Evolutionary conservation across 2,888 invertebrate species (phyloP), one percentile per base, ranked within the genome.

Genomic region (Agonopterix alstromeriana): DNA sequence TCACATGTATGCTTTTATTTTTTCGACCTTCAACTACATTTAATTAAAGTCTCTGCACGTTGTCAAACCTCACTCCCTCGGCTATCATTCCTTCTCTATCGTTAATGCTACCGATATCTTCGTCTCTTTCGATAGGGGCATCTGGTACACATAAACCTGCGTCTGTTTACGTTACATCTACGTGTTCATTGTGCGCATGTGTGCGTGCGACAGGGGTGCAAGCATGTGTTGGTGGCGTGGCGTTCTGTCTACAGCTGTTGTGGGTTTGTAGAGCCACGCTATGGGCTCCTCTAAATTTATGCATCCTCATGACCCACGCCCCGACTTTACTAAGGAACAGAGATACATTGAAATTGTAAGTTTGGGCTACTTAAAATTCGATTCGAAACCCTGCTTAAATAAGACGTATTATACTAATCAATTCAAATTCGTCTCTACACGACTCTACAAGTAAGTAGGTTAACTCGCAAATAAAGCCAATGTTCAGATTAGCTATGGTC

Each of bases 131-230:
- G 77, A 68, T 68, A 65, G 77, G 87, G 87, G 85, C 88, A 88
- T 87, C 86, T 88, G 88, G 85, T 82, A 76, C 76, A 84, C 84
- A 85, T 82, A 86, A 82, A 82, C 81, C 80, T 82, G 76, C 70
- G 77, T 73, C 68, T 87, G 86, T 86, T 86, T 86, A 87, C 78
- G 81, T 80, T 78, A 65, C 56, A 67, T 74, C 63, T 78, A 75
- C 70, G 70, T 67, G 64, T 65, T 59, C 48, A 7, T 27, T 27
- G 58, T 64, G 57, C 54, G 56, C 52, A 51, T 62, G 74, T 74
- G 75, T 78, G 77, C 55, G 72, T 74, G 68, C 54, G 65, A 68
- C 70, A 82, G 82, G 85, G 87, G 84, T 79, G 82, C 76, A 64
- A 55, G 71, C 72, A 66, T 80, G 84, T 83, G 83, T 83, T 75